Base-by-base conservation (phyloP, 2,797 vertebrate genomes). In the Mus minutoides region DNA sequence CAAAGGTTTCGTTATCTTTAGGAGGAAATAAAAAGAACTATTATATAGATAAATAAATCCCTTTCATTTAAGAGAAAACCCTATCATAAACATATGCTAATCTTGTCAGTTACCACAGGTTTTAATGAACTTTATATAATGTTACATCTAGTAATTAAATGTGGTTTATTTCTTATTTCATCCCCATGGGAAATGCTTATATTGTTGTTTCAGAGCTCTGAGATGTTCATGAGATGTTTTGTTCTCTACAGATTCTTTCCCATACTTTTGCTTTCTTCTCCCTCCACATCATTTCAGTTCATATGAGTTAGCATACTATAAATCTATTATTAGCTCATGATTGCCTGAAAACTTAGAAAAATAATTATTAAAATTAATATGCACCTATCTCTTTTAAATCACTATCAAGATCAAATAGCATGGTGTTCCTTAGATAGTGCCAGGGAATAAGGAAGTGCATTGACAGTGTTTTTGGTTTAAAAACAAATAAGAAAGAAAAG, bases 311-410 rank as follows among this genome's bases (percentile, higher is more conserved):
- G 75, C 79, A 37, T 73, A 17, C 64, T 83, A 40, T 94, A 80
- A 94, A 95, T 91, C 29, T 56, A 67, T 62, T 26, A 91, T 91
- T 89, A 92, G 86, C 21, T 88, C 4, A 21, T 37, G 13, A 90
- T 52, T 92, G 40, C 85, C 94, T 85, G 46, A 12, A 92, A 34
- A 73, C 19, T 69, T 88, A 62, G 46, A 43, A 94, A 90, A 94
- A 90, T 69, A 13, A 21, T 91, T 77, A 79, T 29, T 83, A 95
- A 91, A 94, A 76, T 85, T 90, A 93, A 21, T 21, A 80, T 94
- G 69, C 26, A 86, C 9, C 43, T 79, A 9, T 40, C 34, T 95
- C 16, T 77, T 90, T 78, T 91, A 88, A 96, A 94, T 34, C 22
- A 86, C 56, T 60, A 31, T 91, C 31, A 73, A 26, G 76, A 76